Evolutionary conservation across 2,797 vertebrate species (phyloP), one percentile per base, ranked within the genome.

Genomic region (Anguilla obscura): DNA sequence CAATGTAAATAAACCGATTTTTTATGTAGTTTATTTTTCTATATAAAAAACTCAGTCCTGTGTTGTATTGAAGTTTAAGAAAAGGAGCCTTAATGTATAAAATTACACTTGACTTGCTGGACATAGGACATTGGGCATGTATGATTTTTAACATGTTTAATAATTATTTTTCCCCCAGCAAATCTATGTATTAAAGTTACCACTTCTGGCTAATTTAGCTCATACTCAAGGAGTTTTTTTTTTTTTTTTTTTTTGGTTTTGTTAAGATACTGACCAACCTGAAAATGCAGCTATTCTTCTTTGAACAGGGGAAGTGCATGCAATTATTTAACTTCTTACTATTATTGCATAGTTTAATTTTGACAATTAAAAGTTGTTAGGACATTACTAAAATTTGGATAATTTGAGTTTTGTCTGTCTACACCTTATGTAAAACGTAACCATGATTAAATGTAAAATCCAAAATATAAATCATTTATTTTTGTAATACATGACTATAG

Each of bases 11-110:
- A 96, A 90, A 91, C 87, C 48, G 89, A 94, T 94, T 94, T 96
- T 96, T 97, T 96, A 96, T 96, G 95, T 95, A 94, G 96, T 95
- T 96, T 89, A 91, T 91, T 98, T 97, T 97, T 97, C 96, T 97
- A 97, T 96, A 93, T 90, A 92, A 86, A 90, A 91, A 45, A 45
- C 88, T 91, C 88, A 94, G 89, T 95, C 94, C 93, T 95, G 91
- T 96, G 96, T 96, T 95, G 94, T 88, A 86, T 92, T 94, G 93
- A 94, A 91, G 94, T 88, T 93, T 91, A 94, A 92, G 40, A 45
- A 93, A 94, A 94, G 94, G 96, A 97, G 96, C 97, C 97, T 98
- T 97, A 97, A 97, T 84, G 94, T 96, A 94, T 95, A 93, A 90
- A 95, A 93, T 94, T 93, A 95, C 94, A 95, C 88, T 94, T 95